Evolutionary conservation across 2,888 invertebrate genomes (phyloP), one percentile per base, ranked within the genome.

Genomic region (Meta bourneti): DNA sequence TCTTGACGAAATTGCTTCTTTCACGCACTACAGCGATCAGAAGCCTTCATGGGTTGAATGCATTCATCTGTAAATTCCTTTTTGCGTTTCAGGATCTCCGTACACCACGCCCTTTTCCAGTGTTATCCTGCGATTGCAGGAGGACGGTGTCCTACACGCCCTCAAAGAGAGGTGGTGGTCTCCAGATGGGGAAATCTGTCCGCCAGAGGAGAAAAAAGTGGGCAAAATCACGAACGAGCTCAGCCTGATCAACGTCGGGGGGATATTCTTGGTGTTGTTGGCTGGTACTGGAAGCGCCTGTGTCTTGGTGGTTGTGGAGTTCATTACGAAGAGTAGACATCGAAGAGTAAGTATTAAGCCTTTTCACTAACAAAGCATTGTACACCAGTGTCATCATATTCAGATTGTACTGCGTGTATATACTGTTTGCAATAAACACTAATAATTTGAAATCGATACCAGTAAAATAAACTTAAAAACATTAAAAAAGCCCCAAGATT

Each of bases 61-160:
- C 34, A 34, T 34, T 34, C 34, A 34, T 34, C 34, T 34, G 34
- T 34, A 34, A 34, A 34, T 19, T n/a, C 61, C n/a, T 6, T 54
- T 34, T 9, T 9, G 20, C 70, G 19, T 71, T 82, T 11, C 94
- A 98, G 98, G 98, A 95, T 99, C 99, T 0, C 98, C 98, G 51
- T 99, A 98, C 95, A 96, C 98, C 94, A 98, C 98, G 86, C 97
- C 98, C 86, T 98, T 99, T 94, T 99, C 98, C 94, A 98, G 98
- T 70, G 98, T 98, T 75, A 98, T 99, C 94, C 95, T 99, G 80
- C 98, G 98, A 95, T 96, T 99, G 71, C 99, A 99, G 96, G 99
- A 99, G 95, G 98, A 98, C 95, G 99, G 99, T 77, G 97, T 97
- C 95, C 96, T 99, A 93, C 98, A 94, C 61, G 92, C 86, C 70